Evolutionary conservation across 2,888 invertebrate species (phyloP).

Genomic region (Mythimna ferrago): DNA sequence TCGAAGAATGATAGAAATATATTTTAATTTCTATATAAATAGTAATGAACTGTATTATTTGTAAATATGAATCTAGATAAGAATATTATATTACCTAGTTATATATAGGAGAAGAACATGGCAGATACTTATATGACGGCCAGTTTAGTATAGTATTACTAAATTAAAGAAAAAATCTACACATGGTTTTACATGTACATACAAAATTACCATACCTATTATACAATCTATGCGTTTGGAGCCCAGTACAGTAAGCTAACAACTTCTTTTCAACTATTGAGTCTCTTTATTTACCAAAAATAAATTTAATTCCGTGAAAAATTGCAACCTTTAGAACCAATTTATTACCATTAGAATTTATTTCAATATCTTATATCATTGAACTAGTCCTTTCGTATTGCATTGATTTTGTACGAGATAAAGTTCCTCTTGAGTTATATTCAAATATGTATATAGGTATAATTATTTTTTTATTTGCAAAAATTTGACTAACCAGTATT

Average conservation of each 20-base stretch:
- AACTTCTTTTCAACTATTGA: conserved; percentile 45
- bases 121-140: conserved; percentile 93
- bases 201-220: conserved; percentile 81
- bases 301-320: conserved; percentile 4
- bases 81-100: conserved; percentile 92
- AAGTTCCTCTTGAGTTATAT: conserved; percentile 57
- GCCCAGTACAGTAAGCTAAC: conserved; percentile 73
- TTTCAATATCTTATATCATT: conserved; percentile 27
- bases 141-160: conserved; percentile 94
- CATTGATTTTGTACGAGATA: conserved; percentile 44
- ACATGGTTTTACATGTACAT: conserved; percentile 91
- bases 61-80: conserved; percentile 91
- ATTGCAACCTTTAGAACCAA: conserved; percentile 14
- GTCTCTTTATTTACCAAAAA: conserved; percentile 31
- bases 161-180: conserved; percentile 89
- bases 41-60: conserved; percentile 92
- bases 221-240: conserved; percentile 75
- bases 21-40: conserved; percentile 90
- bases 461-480: conserved; percentile 19
- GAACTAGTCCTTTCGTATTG: conserved; percentile 57
- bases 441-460: conserved; percentile 29
- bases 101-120: conserved; percentile 91
- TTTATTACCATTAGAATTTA: conserved; percentile 8
- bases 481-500: conserved; percentile 10
- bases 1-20: conserved; percentile 91